A percentile compares a stretch with the other conserved stretches of the same genome.
These are phyloP conservation scores for Aldrovandia affinis DNA, from an alignment of 2,797 vertebrate species.

Conservation along the genomic window DNA sequence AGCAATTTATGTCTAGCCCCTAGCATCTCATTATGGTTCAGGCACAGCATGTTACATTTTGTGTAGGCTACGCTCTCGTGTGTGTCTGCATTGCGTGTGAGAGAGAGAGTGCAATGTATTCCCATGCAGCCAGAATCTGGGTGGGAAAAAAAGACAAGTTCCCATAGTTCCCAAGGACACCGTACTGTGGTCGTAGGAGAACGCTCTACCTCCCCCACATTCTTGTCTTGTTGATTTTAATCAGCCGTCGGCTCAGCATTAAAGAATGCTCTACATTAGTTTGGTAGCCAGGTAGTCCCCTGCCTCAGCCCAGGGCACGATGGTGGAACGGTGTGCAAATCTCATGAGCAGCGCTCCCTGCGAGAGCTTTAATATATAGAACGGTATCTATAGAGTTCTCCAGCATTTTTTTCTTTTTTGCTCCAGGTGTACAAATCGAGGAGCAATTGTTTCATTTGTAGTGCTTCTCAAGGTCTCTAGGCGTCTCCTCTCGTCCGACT, in stretches of 20 bases:
- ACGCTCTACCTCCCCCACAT: neutral
- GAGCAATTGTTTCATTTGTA: neutral
- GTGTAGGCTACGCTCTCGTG: neutral
- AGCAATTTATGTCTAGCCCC: neutral
- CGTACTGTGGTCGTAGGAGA: neutral
- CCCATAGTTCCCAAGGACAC: neutral
- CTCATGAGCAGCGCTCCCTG: neutral
- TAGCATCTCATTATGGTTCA: neutral
- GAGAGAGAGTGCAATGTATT: neutral
- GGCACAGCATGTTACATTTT: neutral
- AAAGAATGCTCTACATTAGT: neutral
- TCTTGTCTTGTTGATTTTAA: neutral
- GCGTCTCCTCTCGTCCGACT: neutral
- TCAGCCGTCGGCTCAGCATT: neutral
- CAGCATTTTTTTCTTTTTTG: neutral
- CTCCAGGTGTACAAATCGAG: conserved; percentile 5
- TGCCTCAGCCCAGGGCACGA: neutral
- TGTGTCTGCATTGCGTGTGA: neutral
- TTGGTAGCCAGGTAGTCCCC: neutral
- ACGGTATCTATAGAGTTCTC: neutral
- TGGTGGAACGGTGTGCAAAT: neutral
- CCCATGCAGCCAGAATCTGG: no score
- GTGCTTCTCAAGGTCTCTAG: neutral
- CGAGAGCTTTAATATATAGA: neutral
- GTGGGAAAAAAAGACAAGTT: neutral